These are phyloP conservation scores for Motacilla alba DNA, from an alignment of 2,113 vertebrate species.

Conservation along the genomic window DNA sequence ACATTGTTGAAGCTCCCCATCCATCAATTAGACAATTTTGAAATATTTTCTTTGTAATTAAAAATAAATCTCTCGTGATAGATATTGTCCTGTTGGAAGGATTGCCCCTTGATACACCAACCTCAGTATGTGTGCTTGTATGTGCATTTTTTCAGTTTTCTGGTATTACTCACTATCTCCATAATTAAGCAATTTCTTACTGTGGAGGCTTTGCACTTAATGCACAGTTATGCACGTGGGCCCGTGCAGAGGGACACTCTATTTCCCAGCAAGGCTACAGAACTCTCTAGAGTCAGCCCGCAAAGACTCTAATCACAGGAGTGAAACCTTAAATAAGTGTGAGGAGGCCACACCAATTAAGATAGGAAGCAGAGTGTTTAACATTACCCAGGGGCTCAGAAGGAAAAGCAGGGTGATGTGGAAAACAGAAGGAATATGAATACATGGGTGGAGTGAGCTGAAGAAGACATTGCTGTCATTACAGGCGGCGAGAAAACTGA, in stretches of 20 bases:
- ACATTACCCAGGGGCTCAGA: background rate
- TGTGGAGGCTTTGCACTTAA: background rate
- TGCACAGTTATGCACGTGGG: background rate
- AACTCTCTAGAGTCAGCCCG: background rate
- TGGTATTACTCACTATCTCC: background rate
- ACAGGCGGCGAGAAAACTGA: background rate
- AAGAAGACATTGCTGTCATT: background rate
- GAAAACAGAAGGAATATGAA: slow-evolving; percentile 42
- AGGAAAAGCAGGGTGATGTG: background rate
- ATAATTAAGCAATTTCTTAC: slow-evolving; percentile 1
- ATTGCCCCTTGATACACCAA: background rate
- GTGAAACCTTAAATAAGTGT: slow-evolving; percentile 20
- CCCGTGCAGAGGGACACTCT: background rate
- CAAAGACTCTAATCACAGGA: slow-evolving; percentile 9
- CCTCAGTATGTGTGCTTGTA: background rate
- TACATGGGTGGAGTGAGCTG: background rate
- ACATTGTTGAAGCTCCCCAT: slow-evolving; percentile 34
- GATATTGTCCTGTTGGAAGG: slow-evolving; percentile 20
- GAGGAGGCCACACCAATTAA: slow-evolving; percentile 44
- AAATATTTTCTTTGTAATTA: slow-evolving; percentile 58
- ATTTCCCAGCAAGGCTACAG: background rate
- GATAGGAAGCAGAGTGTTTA: slow-evolving; percentile 15
- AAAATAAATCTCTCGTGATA: slow-evolving; percentile 21
- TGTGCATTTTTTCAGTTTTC: background rate
- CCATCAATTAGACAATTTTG: slow-evolving; percentile 55